phyloP scores from a whole-genome alignment of 2,113 vertebrate species.

The Brachyistius frenatus region DNA sequence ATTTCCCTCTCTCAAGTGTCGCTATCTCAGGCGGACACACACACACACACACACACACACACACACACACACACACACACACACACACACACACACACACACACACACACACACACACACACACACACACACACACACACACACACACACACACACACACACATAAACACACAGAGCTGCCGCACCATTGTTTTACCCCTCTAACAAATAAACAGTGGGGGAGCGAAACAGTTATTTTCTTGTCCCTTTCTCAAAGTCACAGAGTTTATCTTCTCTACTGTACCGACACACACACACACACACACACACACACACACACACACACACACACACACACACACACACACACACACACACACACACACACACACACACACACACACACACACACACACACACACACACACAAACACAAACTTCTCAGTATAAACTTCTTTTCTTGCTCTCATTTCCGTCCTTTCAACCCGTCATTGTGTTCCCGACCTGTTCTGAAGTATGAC shows the following conservation, averaged over 20 bases:
- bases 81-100: neutral
- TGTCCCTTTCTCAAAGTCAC: slow-evolving; percentile 65
- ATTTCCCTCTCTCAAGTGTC: slow-evolving; percentile 36
- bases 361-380: neutral
- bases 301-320: neutral
- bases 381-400: neutral
- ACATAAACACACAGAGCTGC: neutral
- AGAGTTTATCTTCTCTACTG: slow-evolving; percentile 25
- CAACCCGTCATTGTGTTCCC: neutral
- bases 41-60: neutral
- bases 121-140: slow-evolving; percentile 13
- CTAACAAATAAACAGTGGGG: slow-evolving; percentile 48
- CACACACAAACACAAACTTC: neutral
- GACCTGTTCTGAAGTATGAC: slow-evolving; percentile 10
- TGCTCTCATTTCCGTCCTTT: neutral
- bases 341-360: neutral
- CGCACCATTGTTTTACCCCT: slow-evolving; percentile 10
- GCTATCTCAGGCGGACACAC: slow-evolving; percentile 21
- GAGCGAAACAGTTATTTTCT: slow-evolving; percentile 33
- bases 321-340: neutral
- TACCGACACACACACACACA: slow-evolving; percentile 24
- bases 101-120: slow-evolving; percentile 12
- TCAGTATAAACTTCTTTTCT: slow-evolving; percentile 17
- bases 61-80: neutral
- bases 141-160: slow-evolving; percentile 2